Percentiles rank a stretch among this genome's conserved stretches.
These are phyloP conservation scores for Iselma pallidipennis DNA, from an alignment of 2,888 invertebrate species.

Conservation along the genomic window DNA sequence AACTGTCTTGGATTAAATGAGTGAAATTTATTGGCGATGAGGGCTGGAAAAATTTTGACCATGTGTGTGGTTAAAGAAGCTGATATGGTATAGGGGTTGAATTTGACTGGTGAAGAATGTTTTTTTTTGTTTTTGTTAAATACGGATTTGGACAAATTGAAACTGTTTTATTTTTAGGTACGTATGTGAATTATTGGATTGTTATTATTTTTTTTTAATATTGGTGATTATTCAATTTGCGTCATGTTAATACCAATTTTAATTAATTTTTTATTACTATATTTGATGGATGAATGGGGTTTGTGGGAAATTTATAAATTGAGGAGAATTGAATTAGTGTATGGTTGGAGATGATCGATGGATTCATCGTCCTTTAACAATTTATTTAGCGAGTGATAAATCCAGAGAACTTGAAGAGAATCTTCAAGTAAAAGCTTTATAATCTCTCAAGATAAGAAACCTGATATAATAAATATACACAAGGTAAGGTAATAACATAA, in stretches of 20 bases:
- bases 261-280: background rate
- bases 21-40: too few species aligned
- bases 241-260: slow-evolving; percentile 1
- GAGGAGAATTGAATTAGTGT: background rate
- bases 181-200: background rate
- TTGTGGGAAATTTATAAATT: slow-evolving; percentile 3
- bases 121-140: background rate
- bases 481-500: background rate
- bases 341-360: background rate
- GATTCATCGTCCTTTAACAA: background rate
- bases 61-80: background rate
- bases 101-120: background rate
- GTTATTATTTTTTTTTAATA: background rate
- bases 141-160: too few species aligned
- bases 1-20: background rate
- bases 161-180: background rate
- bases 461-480: background rate
- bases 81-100: background rate
- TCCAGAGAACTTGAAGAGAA: background rate
- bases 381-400: slow-evolving; percentile 1
- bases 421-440: background rate
- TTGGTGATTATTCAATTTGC: background rate
- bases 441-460: slow-evolving; percentile 5
- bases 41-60: background rate
- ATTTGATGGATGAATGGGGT: background rate